Evolutionary conservation across 1,140 invertebrate genomes (phyloP), one percentile per base, ranked within the genome.

Genomic region (Dendroctonus valens): DNA sequence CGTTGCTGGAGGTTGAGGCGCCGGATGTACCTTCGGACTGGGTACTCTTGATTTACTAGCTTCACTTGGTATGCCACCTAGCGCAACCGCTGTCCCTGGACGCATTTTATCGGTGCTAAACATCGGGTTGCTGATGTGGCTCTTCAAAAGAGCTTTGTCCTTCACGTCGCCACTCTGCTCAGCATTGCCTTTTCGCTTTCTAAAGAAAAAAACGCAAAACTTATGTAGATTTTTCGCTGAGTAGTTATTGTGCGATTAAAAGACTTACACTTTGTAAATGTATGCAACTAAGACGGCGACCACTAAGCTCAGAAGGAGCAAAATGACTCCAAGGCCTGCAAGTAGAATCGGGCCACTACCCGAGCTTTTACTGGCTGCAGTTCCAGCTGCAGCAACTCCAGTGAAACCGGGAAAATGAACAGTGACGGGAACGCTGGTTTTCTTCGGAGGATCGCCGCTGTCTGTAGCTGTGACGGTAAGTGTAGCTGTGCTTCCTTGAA

Each of bases 211-310:
- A 15, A 39, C 41, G 0, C 51, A 59, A 54, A 55, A 9, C 55
- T 50, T 61, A n/a, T 48, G 46, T 48, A 8, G 26, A 26, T 26
- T 26, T 26, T 51, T 51, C 8, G 7, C 15, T 51, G 14, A 51
- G 14, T 51, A n/a, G n/a, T n/a, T n/a, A n/a, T n/a, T n/a, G n/a
- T 51, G 9, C 12, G n/a, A 39, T 5, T 54, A 57, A 44, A 37
- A 48, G n/a, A 83, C 87, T 84, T 78, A 91, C 89, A 86, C 83
- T 78, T 89, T 89, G 73, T 88, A 89, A 73, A 92, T 90, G 77
- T 92, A 91, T 62, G 87, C 78, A 14, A 90, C 83, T 7, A 92
- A 81, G 55, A 88, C 82, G 7, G 89, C 80, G 66, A 92, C 89
- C n/a, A 92, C 84, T 46, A 91, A 80, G 42, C 85, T 85, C 26